These are phyloP conservation scores for Phengaris alcon DNA, from an alignment of 2,888 invertebrate species.

Conservation along the genomic window DNA sequence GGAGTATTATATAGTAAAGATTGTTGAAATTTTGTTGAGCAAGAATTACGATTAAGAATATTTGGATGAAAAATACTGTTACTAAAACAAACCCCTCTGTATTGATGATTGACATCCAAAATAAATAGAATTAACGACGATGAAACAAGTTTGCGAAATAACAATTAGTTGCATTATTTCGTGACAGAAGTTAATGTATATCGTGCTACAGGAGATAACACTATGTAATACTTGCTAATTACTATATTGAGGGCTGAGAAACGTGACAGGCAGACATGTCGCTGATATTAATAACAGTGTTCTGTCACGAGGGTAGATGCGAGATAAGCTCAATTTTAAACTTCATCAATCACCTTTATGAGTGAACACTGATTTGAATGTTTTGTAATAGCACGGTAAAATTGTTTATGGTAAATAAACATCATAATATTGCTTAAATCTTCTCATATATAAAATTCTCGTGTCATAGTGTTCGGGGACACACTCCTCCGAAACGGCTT, in stretches of 20 bases:
- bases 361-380: conserved; percentile 2
- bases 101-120: not conserved
- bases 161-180: conserved; percentile 8
- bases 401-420: not conserved
- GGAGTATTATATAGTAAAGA: not conserved
- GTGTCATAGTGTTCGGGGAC: no score
- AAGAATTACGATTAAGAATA: not conserved
- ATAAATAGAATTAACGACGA: not conserved
- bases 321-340: conserved; percentile 12
- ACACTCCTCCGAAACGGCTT: no score
- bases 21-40: not conserved
- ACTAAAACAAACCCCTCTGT: not conserved
- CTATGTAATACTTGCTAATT: conserved; percentile 10
- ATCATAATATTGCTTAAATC: not conserved
- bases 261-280: conserved; percentile 18
- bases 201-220: conserved; percentile 5
- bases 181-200: conserved; percentile 18
- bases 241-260: conserved; percentile 8
- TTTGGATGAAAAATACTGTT: no score
- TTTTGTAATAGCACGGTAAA: not conserved
- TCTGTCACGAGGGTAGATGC: conserved; percentile 16
- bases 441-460: no score
- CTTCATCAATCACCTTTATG: conserved; percentile 17
- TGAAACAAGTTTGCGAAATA: not conserved
- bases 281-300: not conserved